Evolutionary conservation across 2,888 invertebrate species (phyloP), one percentile per base, ranked within the genome.

Genomic region (Onthophagus sagittarius): DNA sequence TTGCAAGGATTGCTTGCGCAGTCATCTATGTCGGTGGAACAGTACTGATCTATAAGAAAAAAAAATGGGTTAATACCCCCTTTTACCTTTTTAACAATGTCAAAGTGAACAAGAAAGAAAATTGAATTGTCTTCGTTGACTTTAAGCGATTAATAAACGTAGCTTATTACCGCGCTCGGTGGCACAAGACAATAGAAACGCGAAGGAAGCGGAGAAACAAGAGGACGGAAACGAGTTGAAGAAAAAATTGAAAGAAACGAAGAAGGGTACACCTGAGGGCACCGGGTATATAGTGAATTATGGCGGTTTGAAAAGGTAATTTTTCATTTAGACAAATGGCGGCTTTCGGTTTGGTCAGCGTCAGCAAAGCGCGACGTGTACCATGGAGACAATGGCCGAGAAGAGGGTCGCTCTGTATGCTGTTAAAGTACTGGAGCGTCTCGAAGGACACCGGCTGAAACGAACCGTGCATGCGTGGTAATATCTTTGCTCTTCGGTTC

Each of bases 1-100:
- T 91, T 90, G 85, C 97, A 97, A 0, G 97, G 96, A 76, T 91
- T 91, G 78, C 93, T 90, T 78, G 91, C 92, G 86, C 97, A 97
- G 84, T 96, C 96, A 86, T 96, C 92, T 78, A 96, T 92, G 86
- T 96, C 94, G 63, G 91, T 92, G 82, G 93, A 93, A 85, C 96
- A 97, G 80, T 94, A 91, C 78, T 92, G 90, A 76, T 93, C 94
- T 86, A 87, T 82, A 83, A 83, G 76, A 77, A 71, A 78, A 76
- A n/a, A 78, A 71, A 69, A 9, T 64, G 6, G 15, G 9, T 67
- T 31, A n/a, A 64, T 64, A 64, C 14, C n/a, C 3, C 23, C 23
- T 64, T 64, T 64, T 64, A 14, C 15, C 64, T n/a, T n/a, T n/a
- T n/a, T n/a, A n/a, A n/a, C n/a, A n/a, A 64, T 64, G 64, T 64